phyloP scores from a whole-genome alignment of 2,797 vertebrate species.

The Chloroceryle inda region DNA sequence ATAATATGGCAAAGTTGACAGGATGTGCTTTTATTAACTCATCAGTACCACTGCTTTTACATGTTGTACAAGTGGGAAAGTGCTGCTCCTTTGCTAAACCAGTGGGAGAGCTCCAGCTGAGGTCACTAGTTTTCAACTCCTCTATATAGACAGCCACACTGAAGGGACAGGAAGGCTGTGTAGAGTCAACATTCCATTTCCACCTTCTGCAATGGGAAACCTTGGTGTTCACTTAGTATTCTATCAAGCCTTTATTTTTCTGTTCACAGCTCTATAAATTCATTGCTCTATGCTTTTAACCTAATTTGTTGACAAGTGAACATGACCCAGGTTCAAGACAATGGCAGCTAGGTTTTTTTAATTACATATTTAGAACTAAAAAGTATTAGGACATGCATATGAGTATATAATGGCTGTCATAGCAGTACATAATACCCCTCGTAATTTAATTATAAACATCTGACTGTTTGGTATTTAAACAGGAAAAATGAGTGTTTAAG shows the following conservation, averaged over 20 bases:
- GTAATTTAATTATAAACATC: conserved; percentile 54
- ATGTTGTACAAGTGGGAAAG: background rate
- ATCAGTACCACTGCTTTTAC: background rate
- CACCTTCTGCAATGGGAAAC: background rate
- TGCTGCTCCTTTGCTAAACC: background rate
- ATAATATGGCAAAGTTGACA: background rate
- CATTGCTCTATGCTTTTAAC: conserved; percentile 27
- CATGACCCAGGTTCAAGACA: conserved; percentile 22
- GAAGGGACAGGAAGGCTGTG: background rate
- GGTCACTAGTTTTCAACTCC: background rate
- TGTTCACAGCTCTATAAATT: conserved; percentile 42
- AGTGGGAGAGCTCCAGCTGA: background rate
- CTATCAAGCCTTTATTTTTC: conserved; percentile 23
- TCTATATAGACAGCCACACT: background rate
- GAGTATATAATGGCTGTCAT: conserved; percentile 25
- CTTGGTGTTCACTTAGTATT: background rate
- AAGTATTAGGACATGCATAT: background rate
- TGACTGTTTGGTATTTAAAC: conserved; percentile 47
- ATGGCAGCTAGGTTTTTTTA: background rate
- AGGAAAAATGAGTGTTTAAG: conserved; percentile 28
- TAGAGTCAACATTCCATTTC: background rate
- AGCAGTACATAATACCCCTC: background rate
- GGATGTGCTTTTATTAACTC: background rate
- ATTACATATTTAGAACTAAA: conserved; percentile 19
- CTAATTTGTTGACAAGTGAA: conserved; percentile 32